These are phyloP conservation scores for Cassiopea andromeda DNA, from an alignment of 30 jellyfish, hydroid and myxozoan species.

Conservation along the genomic window DNA sequence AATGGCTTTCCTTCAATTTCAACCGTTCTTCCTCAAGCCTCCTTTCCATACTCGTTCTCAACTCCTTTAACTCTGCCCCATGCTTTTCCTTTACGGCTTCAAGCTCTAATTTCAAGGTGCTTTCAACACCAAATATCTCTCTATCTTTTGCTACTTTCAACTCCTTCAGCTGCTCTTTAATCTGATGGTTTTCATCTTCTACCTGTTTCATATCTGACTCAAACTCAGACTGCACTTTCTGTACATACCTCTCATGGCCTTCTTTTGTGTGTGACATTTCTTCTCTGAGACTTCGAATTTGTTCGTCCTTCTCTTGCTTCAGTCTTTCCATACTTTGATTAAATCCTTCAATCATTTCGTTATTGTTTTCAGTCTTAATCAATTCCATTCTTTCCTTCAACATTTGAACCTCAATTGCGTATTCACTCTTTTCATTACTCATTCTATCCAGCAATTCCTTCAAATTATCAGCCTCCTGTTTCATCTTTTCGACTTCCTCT, in stretches of 20 bases:
- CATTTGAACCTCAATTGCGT: conserved; percentile 35
- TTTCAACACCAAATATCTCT: conserved; percentile 22
- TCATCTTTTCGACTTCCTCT: neutral
- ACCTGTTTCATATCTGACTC: conserved; percentile 59
- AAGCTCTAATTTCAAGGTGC: conserved; percentile 24
- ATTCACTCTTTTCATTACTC: conserved; percentile 19
- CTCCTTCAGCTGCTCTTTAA: conserved; percentile 25
- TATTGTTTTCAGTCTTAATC: conserved; percentile 32
- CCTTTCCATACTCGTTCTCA: conserved; percentile 13
- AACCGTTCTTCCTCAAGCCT: conserved; percentile 46
- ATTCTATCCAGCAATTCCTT: conserved; percentile 7
- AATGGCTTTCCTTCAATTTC: conserved; percentile 41
- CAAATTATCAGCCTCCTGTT: neutral
- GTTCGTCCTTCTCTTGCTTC: conserved; percentile 62
- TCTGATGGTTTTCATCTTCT: conserved; percentile 71
- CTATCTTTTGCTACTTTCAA: conserved; percentile 38
- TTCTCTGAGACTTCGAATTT: conserved; percentile 49
- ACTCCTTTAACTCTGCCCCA: conserved; percentile 19
- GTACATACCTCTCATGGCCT: conserved; percentile 54
- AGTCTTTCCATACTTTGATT: conserved; percentile 49
- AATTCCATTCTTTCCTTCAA: conserved; percentile 54
- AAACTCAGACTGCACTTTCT: conserved; percentile 62
- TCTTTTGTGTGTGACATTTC: conserved; percentile 61
- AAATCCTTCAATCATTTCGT: conserved; percentile 49
- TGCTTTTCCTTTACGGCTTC: conserved; percentile 49